These are phyloP conservation scores for Turritopsis rubra DNA, from an alignment of 30 jellyfish, hydroid and myxozoan species.

Conservation along the genomic window DNA sequence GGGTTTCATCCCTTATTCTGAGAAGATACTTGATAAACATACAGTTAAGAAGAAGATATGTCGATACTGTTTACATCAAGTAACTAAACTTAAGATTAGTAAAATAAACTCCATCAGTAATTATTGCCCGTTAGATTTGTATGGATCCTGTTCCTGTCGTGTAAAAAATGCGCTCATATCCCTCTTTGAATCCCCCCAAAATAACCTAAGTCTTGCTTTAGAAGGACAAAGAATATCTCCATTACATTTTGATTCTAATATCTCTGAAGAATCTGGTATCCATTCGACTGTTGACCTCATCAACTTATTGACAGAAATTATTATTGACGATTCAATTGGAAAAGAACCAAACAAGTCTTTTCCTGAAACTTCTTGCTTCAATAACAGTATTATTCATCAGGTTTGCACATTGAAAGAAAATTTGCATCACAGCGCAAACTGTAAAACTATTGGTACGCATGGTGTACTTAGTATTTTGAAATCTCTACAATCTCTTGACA, in stretches of 20 bases:
- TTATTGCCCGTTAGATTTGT: slow-evolving; percentile 85
- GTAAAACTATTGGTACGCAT: slow-evolving; percentile 31
- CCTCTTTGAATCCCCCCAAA: slow-evolving; percentile 70
- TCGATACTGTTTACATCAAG: slow-evolving; percentile 71
- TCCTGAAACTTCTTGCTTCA: background rate
- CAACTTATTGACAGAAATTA: slow-evolving; percentile 6
- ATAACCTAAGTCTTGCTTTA: slow-evolving; percentile 48
- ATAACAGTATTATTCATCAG: background rate
- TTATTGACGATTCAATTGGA: slow-evolving; percentile 15
- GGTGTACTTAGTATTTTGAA: slow-evolving; percentile 44
- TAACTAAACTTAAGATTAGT: slow-evolving; percentile 33
- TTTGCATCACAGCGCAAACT: background rate
- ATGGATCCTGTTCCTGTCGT: slow-evolving; percentile 43
- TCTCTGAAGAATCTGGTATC: background rate
- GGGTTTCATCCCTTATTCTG: slow-evolving; percentile 56
- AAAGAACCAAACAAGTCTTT: background rate
- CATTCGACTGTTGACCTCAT: slow-evolving; percentile 3
- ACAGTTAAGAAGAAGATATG: slow-evolving; percentile 29
- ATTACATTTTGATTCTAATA: background rate
- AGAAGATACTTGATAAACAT: background rate
- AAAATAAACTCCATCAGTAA: slow-evolving; percentile 18
- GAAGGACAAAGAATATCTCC: slow-evolving; percentile 29
- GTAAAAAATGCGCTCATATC: slow-evolving; percentile 38
- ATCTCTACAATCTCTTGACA: slow-evolving; percentile 35
- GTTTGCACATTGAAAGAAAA: background rate